Evolutionary conservation across 2,797 vertebrate species (phyloP), one percentile per base, ranked within the genome.

Genomic region (Setipinna tenuifilis): DNA sequence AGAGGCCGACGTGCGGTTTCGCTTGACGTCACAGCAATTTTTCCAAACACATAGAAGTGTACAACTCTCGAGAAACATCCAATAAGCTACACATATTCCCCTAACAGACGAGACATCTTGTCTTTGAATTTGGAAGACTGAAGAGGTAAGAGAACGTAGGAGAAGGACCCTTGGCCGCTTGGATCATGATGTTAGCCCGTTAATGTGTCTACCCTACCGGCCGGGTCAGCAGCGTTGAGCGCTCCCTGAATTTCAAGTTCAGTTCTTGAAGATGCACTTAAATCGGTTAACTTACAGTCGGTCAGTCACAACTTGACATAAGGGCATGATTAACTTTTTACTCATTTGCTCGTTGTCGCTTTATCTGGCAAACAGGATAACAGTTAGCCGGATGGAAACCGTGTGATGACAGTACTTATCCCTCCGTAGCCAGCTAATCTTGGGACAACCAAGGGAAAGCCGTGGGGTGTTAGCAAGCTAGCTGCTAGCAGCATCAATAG

Each of bases 1-100:
- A 87, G 88, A 91, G 89, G 90, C 89, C 88, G 90, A 87, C 25
- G 86, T 86, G 87, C 89, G 82, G 86, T 84, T 87, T 35, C 82
- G 82, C 78, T 75, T 75, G 68, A 35, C 68, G 68, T 75, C 17
- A 35, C 68, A 75, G 31, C 28, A 41, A 16, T 75, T 75, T 31
- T 75, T 75, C 17, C 12, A 75, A 75, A 75, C 68, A 28, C 31
- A 71, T 71, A 71, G 12, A 14, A 16, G 25, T 75, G 19, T 35
- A 75, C 68, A 31, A 75, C 68, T 75, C 28, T 35, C 12, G 31
- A 75, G 25, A 75, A 17, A 35, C 28, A 75, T 75, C 17, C 68
- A 75, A 4, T 75, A 35, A 31, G 68, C 68, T 17, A 14, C 35
- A 35, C 16, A 41, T 75, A 75, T 35, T 75, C 35, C 28, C 28